Base-by-base conservation (phyloP, 2,888 invertebrate genomes). In the Clepsis dumicolana region DNA sequence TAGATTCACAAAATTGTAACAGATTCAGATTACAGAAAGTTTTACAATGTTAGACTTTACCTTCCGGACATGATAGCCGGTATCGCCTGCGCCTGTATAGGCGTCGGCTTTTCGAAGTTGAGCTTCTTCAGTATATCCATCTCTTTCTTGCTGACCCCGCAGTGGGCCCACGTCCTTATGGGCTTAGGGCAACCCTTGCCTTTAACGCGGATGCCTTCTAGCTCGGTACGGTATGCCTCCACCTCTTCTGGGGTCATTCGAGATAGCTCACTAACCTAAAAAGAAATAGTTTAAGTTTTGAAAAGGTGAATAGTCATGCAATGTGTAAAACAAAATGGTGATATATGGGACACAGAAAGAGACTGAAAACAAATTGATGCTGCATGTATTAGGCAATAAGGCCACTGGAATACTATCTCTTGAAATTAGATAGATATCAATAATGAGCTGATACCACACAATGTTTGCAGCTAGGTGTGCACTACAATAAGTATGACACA, bases 71-170 rank as follows among this genome's bases (percentile, higher is more conserved):
- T 99, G 71, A 99, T 98, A 27, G 98, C 98, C 4, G 98, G 98
- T 81, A 99, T 98, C 2, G 99, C 99, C 91, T 99, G 99, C 64
- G 98, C 96, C 90, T 99, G 99, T 80, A 99, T 99, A 0, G 99
- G 99, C 0, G 99, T 99, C 0, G 99, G 99, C 87, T 98, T 99
- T 79, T 98, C 98, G 88, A 98, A 99, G 69, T 95, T 95, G 68
- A 97, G 94, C 91, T 96, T 98, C 87, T 98, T 98, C 67, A 99
- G 90, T 74, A 97, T 96, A 79, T 99, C 99, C 88, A 99, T 94
- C 85, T 99, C 98, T 85, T 98, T 99, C 84, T 98, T 98, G 71
- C 98, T 98, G 21, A 99, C 98, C 4, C 99, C 99, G 85, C 98
- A 99, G 80, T 99, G 99, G 0, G 99, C 99, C 99, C 99, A 99